These are phyloP conservation scores for Rhynchotus rufescens DNA, from an alignment of 2,797 vertebrate genomes.

Conservation along the genomic window DNA sequence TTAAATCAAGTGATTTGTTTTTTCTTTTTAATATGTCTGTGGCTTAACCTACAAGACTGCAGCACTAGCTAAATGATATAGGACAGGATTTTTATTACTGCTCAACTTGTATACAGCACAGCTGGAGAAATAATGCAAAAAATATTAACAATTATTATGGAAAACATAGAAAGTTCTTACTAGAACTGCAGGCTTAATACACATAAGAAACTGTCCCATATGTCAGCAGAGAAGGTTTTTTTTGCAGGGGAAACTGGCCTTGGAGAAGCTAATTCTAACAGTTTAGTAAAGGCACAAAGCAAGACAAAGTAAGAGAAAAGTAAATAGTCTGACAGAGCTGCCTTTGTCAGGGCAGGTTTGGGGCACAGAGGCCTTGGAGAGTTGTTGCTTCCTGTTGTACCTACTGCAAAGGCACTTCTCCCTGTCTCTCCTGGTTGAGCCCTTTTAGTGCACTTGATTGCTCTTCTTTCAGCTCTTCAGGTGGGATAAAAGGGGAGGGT, in stretches of 20 bases:
- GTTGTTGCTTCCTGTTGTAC: background rate
- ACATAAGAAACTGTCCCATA: background rate
- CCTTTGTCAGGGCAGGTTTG: conserved; percentile 38
- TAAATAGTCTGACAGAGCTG: background rate
- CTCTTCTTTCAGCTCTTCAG: background rate
- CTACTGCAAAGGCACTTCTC: background rate
- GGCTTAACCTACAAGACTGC: background rate
- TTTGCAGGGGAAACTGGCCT: background rate
- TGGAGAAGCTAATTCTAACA: background rate
- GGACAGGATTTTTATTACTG: background rate
- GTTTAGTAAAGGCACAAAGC: conserved; percentile 21
- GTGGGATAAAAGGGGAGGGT: background rate
- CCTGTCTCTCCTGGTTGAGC: background rate
- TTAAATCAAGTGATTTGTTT: background rate
- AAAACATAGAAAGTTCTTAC: conserved; percentile 26
- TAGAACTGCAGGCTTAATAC: background rate
- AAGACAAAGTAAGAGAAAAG: conserved; percentile 15
- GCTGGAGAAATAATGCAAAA: conserved; percentile 19
- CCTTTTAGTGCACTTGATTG: background rate
- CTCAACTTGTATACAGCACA: background rate
- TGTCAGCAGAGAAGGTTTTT: background rate
- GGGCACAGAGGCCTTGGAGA: background rate
- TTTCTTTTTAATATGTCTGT: conserved; percentile 20
- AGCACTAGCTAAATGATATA: background rate
- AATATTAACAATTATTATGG: conserved; percentile 16